Evolutionary conservation across 2,113 vertebrate genomes (phyloP), one percentile per base, ranked within the genome.

Genomic region (Alectura lathami): DNA sequence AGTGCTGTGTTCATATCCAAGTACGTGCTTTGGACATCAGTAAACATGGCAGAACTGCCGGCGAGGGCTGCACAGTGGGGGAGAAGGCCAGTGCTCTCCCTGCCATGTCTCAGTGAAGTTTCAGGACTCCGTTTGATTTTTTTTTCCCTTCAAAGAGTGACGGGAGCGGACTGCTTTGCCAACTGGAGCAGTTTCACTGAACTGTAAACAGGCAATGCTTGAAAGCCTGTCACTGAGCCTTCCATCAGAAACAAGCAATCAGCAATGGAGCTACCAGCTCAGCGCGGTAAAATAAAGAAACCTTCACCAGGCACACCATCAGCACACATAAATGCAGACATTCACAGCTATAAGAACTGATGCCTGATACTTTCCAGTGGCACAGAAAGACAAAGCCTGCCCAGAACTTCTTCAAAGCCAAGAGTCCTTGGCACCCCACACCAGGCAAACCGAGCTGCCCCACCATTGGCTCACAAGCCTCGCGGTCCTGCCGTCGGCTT

Each of bases 401-500:
- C 27, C 13, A 3, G 56, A 82, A 53, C 40, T 17, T 48, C n/a
- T 67, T 40, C 43, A 3, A 1, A 0, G 0, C 29, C 3, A 0
- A 0, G 5, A 3, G 30, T 18, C 5, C 0, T 0, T 4, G 34
- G 1, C 45, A 62, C 9, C 36, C 8, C 0, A 0, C 5, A 29
- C 32, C 11, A 50, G 32, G 32, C 42, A 29, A 50, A 42, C 51
- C 43, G 32, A 29, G 48, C 1, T 4, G 26, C 40, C 12, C 29
- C 47, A 4, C 17, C 20, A 4, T 4, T 26, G 20, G 23, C n/a
- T 18, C 27, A 12, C 23, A 50, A 22, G 48, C 48, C 48, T 20
- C 9, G 20, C 17, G 11, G 30, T 18, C 17, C 2, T 56, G 53
- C 30, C 30, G 32, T 20, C 4, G 10, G 17, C 29, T 17, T 30